phyloP scores from a whole-genome alignment of 2,797 vertebrate species.

The Sparus aurata region DNA sequence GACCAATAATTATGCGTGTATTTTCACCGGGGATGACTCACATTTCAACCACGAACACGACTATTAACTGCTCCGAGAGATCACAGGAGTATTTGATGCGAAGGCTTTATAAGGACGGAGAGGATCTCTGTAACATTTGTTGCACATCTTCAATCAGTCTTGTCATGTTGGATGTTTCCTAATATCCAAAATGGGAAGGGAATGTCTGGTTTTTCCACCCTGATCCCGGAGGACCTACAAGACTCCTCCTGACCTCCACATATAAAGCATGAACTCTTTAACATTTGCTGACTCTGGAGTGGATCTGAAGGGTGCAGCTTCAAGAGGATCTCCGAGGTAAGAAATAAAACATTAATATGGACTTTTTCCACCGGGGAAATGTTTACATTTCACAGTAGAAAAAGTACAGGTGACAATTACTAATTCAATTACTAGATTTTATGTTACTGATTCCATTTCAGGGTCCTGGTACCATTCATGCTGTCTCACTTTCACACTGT shows the following conservation, averaged over 20 bases:
- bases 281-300: constrained; percentile 37
- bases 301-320: constrained; percentile 26
- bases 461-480: too few relatives aligned
- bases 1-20: constrained; percentile 37
- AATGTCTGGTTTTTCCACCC: constrained; percentile 13
- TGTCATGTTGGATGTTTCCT: constrained; percentile 13
- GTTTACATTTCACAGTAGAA: too few relatives aligned
- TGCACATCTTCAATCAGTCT: constrained; percentile 61
- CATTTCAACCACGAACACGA: constrained; percentile 56
- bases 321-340: constrained; percentile 48
- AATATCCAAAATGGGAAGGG: constrained; percentile 69
- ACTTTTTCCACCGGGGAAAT: too few relatives aligned
- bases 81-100: constrained; percentile 58
- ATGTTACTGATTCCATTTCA: too few relatives aligned
- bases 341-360: constrained; percentile 1
- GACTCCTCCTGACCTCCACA: constrained; percentile 36
- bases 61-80: constrained; percentile 40
- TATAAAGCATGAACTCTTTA: constrained; percentile 67
- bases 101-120: constrained; percentile 71
- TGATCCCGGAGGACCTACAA: constrained; percentile 35
- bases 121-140: constrained; percentile 37
- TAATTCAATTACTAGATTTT: too few relatives aligned
- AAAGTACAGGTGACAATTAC: too few relatives aligned
- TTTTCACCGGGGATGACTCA: constrained; percentile 50
- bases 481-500: not conserved